A percentile compares a stretch with the other conserved stretches of the same genome.
Conservation (phyloP, 1,140 invertebrate genomes). For the Xylocopa sonorina region DNA sequence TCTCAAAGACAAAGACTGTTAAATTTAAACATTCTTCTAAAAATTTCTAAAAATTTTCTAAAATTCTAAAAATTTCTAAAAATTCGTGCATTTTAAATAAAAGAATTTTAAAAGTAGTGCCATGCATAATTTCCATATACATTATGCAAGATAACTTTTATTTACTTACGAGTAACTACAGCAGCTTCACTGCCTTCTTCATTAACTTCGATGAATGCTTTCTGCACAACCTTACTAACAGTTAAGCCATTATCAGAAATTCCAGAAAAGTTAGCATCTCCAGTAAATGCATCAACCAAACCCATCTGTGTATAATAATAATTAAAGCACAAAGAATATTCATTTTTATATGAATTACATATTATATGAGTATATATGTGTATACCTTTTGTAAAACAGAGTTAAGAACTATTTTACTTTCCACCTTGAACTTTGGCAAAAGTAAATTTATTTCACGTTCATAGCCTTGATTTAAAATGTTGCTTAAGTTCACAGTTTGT, state of each 20-base stretch:
- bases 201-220: conserved; percentile 88
- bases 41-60: too few relatives aligned
- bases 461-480: conserved; percentile 64
- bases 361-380: too few relatives aligned
- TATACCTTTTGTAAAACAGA: conserved; percentile 81
- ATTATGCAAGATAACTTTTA: background rate
- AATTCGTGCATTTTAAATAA: too few relatives aligned
- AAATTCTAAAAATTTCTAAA: too few relatives aligned
- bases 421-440: conserved; percentile 85
- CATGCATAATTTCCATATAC: conserved; percentile 14
- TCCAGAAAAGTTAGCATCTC: conserved; percentile 82
- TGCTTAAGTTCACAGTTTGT: conserved; percentile 57
- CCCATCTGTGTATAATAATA: conserved; percentile 81
- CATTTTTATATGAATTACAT: background rate
- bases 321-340: background rate
- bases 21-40: background rate
- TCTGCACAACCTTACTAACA: conserved; percentile 85
- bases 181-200: conserved; percentile 91
- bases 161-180: conserved; percentile 86
- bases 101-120: conserved; percentile 25
- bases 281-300: conserved; percentile 83
- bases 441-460: conserved; percentile 79
- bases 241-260: conserved; percentile 80
- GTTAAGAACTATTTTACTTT: conserved; percentile 82
- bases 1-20: background rate